Conservation (phyloP, 2,113 vertebrate genomes). For the Oenanthe oenanthe region DNA sequence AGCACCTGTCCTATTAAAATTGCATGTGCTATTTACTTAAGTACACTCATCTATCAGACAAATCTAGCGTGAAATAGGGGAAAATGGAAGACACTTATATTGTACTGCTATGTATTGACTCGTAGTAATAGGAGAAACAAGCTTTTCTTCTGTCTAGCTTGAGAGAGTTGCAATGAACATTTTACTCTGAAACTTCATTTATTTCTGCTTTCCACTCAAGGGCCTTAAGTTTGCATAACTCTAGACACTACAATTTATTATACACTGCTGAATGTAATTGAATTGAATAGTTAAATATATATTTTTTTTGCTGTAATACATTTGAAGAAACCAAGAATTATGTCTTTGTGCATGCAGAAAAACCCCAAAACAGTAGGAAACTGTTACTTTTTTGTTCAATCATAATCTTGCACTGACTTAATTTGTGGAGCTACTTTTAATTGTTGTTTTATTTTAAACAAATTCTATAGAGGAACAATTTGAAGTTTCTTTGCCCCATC, state of each 20-base stretch:
- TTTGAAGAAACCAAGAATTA: neutral
- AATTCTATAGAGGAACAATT: neutral
- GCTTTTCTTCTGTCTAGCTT: conserved; percentile 61
- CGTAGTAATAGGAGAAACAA: conserved; percentile 39
- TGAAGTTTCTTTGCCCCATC: neutral
- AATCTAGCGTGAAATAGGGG: conserved; percentile 77
- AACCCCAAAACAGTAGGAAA: neutral
- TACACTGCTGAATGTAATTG: neutral
- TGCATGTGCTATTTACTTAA: conserved; percentile 74
- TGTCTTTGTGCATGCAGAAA: neutral
- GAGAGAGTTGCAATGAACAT: conserved; percentile 52
- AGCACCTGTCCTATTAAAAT: conserved; percentile 80
- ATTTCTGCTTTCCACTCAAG: conserved; percentile 37
- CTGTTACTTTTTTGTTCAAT: neutral
- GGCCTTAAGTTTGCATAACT: conserved; percentile 19
- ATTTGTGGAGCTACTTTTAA: neutral
- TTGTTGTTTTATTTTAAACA: neutral
- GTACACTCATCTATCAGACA: conserved; percentile 77
- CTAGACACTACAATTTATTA: conserved; percentile 2
- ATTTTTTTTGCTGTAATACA: neutral
- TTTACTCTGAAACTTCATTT: conserved; percentile 64
- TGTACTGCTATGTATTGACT: conserved; percentile 60
- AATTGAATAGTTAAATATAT: neutral
- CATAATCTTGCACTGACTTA: neutral
- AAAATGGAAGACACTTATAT: conserved; percentile 73